phyloP scores from a whole-genome alignment of 2,113 vertebrate genomes.

The Macroglossus sobrinus region DNA sequence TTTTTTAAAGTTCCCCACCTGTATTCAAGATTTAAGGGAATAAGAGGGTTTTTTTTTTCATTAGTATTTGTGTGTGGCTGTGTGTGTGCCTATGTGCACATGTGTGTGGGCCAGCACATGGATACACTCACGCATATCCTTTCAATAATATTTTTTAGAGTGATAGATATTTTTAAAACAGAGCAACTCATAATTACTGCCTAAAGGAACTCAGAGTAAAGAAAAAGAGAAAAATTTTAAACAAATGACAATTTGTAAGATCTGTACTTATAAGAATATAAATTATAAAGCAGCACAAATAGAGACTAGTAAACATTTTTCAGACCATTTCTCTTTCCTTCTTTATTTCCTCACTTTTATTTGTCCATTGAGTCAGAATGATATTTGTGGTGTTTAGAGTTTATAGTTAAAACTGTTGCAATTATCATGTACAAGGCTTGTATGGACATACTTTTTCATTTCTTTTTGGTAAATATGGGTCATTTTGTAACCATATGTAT shows the following conservation, averaged over 20 bases:
- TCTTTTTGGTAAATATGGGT: neutral
- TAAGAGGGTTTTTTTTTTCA: neutral
- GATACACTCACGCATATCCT: accelerated
- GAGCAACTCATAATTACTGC: neutral
- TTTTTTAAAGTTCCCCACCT: neutral
- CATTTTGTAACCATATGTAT: neutral
- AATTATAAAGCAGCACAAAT: neutral
- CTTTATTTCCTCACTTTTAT: neutral
- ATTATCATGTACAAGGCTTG: neutral
- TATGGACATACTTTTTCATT: neutral
- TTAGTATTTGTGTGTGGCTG: neutral
- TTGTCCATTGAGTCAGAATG: neutral
- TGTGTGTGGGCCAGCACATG: too few relatives aligned
- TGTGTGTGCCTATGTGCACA: neutral
- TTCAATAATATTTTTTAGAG: neutral
- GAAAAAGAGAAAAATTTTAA: neutral
- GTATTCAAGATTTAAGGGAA: neutral
- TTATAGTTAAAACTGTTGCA: neutral
- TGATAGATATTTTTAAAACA: neutral
- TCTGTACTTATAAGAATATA: neutral
- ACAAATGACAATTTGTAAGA: neutral
- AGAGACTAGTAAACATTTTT: neutral
- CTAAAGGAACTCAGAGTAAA: neutral
- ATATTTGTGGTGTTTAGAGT: neutral
- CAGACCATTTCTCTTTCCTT: neutral